These are phyloP conservation scores for rabbit (Oryctolagus cuniculus) DNA, from an alignment of 2,113 vertebrate genomes.

Conservation along the genomic window DNA sequence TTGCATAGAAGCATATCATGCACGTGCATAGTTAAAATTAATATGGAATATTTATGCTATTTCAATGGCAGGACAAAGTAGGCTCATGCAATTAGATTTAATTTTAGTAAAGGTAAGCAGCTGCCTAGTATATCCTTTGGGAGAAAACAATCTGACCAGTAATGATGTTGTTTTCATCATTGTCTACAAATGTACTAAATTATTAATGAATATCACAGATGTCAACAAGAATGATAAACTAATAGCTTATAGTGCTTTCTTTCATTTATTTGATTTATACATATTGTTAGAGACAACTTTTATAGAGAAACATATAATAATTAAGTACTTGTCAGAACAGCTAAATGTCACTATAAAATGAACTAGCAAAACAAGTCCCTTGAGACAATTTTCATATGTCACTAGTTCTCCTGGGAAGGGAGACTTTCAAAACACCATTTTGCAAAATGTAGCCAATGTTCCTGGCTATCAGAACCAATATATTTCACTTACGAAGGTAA, in stretches of 20 bases:
- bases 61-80: constrained; percentile 38
- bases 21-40: neutral
- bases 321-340: constrained; percentile 73
- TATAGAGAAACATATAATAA: constrained; percentile 33
- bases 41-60: neutral
- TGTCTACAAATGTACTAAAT: constrained; percentile 68
- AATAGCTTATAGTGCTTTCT: constrained; percentile 68
- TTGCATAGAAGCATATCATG: neutral
- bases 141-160: constrained; percentile 62
- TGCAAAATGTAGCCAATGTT: constrained; percentile 45
- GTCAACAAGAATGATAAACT: constrained; percentile 74
- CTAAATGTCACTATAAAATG: constrained; percentile 69
- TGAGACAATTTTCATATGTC: constrained; percentile 53
- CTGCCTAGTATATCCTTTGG: constrained; percentile 66
- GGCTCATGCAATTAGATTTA: constrained; percentile 43
- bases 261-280: constrained; percentile 78
- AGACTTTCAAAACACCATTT: constrained; percentile 45
- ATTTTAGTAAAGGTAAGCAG: constrained; percentile 64
- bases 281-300: constrained; percentile 75
- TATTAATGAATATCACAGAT: constrained; percentile 72
- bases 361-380: constrained; percentile 28
- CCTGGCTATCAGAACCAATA: constrained; percentile 60
- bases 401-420: constrained; percentile 49
- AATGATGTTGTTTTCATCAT: constrained; percentile 68
- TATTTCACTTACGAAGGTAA: constrained; percentile 35